Percentiles rank a stretch among this genome's conserved stretches.
Conservation (phyloP, 2,797 vertebrate species). For the Okamejei kenojei region DNA sequence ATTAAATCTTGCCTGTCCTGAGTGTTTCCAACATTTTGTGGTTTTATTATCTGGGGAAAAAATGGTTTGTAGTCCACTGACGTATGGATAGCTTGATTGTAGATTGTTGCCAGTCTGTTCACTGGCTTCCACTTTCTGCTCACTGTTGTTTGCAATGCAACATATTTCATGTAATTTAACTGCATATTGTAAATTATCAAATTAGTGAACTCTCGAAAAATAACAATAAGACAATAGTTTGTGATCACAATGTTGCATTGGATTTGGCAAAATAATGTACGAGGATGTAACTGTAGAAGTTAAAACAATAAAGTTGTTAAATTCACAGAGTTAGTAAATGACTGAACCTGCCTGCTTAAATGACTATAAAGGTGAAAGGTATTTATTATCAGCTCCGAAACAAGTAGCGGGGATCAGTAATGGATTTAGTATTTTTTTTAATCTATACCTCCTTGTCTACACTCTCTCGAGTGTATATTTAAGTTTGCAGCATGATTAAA, state of each 20-base stretch:
- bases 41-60: not conserved
- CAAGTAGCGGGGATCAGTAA: not conserved
- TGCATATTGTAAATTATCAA: not conserved
- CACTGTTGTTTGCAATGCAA: not conserved
- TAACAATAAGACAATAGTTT: not conserved
- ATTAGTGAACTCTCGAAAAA: conserved; percentile 4
- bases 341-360: not conserved
- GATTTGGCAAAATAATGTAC: not conserved
- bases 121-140: not conserved
- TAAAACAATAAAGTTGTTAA: not conserved
- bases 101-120: not conserved
- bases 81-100: not conserved
- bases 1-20: no score
- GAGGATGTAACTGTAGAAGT: conserved; percentile 14
- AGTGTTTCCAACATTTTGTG: no score
- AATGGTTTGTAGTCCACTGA: not conserved
- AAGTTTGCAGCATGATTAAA: not conserved
- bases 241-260: not conserved
- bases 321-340: conserved; percentile 14
- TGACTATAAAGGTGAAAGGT: not conserved
- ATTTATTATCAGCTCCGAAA: conserved; percentile 11
- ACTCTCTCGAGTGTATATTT: not conserved
- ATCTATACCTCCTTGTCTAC: not conserved
- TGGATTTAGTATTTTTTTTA: not conserved
- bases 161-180: not conserved